Evolutionary conservation across 2,797 vertebrate genomes (phyloP), one percentile per base, ranked within the genome.

Genomic region (Halcyon chelicuti): DNA sequence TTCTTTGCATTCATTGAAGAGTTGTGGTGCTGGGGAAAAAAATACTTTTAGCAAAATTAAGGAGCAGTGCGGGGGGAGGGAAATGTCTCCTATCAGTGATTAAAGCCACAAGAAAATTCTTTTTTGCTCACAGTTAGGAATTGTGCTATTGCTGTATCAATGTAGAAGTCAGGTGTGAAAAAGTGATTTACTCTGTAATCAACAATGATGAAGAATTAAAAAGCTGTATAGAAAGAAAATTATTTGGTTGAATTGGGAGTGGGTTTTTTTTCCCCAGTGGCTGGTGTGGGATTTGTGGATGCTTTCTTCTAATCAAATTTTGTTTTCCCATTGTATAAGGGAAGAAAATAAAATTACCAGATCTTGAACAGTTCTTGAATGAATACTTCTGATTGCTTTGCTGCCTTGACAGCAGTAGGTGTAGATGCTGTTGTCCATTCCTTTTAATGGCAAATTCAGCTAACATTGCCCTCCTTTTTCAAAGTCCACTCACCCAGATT

Each of bases 11-110:
- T 68, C 19, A 1, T 73, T 79, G 46, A 81, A 88, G 73, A 61
- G 25, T 33, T 62, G 55, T 62, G 79, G 54, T 88, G 40, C 46
- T 88, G 73, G 19, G 55, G 71, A 60, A 91, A 63, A 58, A 80
- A 58, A 22, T 57, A 29, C 4, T 5, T 74, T 95, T 88, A 84
- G 60, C 72, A 79, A 95, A 96, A 70, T 86, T 79, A 90, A 88
- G 58, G 51, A 33, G 33, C 23, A 44, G 26, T 4, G 4, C 14
- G 12, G 28, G 82, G n/a, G 14, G 26, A 83, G 82, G 94, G 95
- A 83, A 75, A 42, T 75, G 44, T 91, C 91, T 93, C 18, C 29
- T 67, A 20, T 72, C 60, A 62, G 17, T 93, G 88, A 96, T 91
- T 55, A 81, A 78, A 91, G 39, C 81, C 76, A 11, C 46, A 74